Base-by-base conservation (phyloP, 1,140 invertebrate genomes). In the Notospermus geniculatus region DNA sequence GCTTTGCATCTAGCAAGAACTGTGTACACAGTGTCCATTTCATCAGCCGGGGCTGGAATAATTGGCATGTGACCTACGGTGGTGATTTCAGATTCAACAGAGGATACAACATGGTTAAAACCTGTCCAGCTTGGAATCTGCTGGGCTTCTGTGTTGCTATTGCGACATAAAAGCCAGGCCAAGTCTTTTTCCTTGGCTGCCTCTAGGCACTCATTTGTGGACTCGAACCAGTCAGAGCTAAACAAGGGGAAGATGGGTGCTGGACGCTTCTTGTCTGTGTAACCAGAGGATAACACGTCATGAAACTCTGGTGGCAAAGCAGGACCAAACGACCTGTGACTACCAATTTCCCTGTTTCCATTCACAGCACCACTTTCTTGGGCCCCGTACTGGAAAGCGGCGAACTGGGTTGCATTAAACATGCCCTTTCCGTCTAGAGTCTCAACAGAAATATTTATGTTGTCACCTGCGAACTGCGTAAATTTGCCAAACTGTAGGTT, bases 371-470 rank as follows among this genome's bases (percentile, higher is more conserved):
- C 46, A 50, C n/a, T n/a, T 4, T 7, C 25, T 27, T n/a, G 5
- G 15, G 4, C 32, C 15, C 32, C 32, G 15, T 7, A 39, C 0
- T 63, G 46, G 25, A 39, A 63, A 2, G 53, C 45, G 13, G 29
- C 41, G 27, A 50, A 41, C 54, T 60, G 53, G 7, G 39, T 64
- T 2, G 15, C 30, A 28, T 64, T 57, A 39, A 60, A 55, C 1
- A 27, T 54, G 30, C 53, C 58, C 29, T 55, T 60, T 1, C 63
- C 58, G 46, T 64, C 57, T 4, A 60, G 36, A 15, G 54, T 64
- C 17, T 25, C 28, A 25, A 60, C 57, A 13, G 55, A 27, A 7
- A 64, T 46, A 56, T 64, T 57, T 22, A 60, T 64, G 30, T 64
- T 64, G 39, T 60, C 46, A 25, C 29, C 28, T 9, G 29, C 30